Conservation (phyloP, 2,113 vertebrate species). For the Psilopsiagon aymara region DNA sequence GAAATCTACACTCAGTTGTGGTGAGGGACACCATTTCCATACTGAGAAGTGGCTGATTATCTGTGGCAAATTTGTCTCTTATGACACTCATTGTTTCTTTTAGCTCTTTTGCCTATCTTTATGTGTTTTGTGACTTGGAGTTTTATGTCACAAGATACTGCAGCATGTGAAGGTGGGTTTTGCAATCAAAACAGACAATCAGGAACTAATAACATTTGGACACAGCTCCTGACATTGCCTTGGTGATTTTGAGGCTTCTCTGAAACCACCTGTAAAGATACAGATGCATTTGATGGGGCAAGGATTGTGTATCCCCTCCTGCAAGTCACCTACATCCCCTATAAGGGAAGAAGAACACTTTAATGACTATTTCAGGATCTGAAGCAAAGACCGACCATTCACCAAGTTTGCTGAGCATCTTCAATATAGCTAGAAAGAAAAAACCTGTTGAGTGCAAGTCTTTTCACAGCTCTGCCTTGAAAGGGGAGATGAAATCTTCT, state of each 20-base stretch:
- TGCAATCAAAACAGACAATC: rapidly evolving
- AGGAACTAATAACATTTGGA: background rate
- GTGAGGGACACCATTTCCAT: background rate
- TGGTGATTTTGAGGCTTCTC: background rate
- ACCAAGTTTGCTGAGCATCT: background rate
- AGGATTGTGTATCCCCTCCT: background rate
- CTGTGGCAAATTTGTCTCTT: background rate
- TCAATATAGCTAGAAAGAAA: background rate
- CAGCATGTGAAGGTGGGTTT: background rate
- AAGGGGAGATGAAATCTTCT: background rate
- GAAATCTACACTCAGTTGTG: background rate
- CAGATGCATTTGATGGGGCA: background rate
- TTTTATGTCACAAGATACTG: background rate
- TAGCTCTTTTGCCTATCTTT: background rate
- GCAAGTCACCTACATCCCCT: background rate
- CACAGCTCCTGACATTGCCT: background rate
- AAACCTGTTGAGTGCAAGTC: background rate
- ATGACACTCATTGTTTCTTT: background rate
- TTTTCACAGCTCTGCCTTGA: background rate
- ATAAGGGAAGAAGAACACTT: background rate
- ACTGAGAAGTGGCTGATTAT: background rate
- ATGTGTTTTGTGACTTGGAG: background rate
- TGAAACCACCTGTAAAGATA: background rate
- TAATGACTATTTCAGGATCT: background rate
- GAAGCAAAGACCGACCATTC: background rate